phyloP scores from a whole-genome alignment of 2,113 vertebrate species.

The Lucifuga dentata region DNA sequence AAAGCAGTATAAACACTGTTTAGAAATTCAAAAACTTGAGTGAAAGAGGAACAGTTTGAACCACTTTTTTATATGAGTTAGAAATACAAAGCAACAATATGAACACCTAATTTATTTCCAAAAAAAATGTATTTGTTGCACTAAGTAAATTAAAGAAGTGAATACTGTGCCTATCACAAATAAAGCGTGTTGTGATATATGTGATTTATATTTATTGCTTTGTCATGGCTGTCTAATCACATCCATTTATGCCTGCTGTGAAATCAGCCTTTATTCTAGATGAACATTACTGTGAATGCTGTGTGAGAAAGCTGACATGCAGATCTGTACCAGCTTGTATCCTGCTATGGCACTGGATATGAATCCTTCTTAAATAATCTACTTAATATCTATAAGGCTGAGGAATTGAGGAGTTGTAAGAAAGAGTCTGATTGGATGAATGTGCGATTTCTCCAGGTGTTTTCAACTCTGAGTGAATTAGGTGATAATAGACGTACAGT shows the following conservation, averaged over 20 bases:
- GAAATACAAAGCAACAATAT: too few species aligned
- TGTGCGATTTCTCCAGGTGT: slow-evolving; percentile 10
- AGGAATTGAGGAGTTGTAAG: slow-evolving; percentile 10
- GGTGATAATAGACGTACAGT: neutral
- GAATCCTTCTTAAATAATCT: slow-evolving; percentile 39
- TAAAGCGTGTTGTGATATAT: too few species aligned
- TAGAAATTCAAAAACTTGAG: too few species aligned
- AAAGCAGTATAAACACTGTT: too few species aligned
- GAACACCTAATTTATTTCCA: too few species aligned
- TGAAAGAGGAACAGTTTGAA: too few species aligned
- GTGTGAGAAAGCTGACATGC: slow-evolving; percentile 42
- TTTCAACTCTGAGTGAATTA: neutral
- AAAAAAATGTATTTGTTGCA: too few species aligned
- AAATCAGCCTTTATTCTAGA: slow-evolving; percentile 30
- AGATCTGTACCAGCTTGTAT: slow-evolving; percentile 41
- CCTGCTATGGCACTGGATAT: slow-evolving; percentile 22
- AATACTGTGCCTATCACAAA: too few species aligned
- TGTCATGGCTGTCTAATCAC: slow-evolving; percentile 45
- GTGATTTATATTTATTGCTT: neutral
- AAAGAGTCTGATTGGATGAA: slow-evolving; percentile 22
- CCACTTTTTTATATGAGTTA: too few species aligned
- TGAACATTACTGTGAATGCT: slow-evolving; percentile 28
- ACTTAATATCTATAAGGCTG: slow-evolving; percentile 26
- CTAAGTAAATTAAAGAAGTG: too few species aligned
- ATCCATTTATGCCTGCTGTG: slow-evolving; percentile 25